Percentiles rank a stretch among this genome's conserved stretches.
Evolutionary conservation across 1,140 invertebrate species (phyloP).

Genomic region (Drosophila tani): DNA sequence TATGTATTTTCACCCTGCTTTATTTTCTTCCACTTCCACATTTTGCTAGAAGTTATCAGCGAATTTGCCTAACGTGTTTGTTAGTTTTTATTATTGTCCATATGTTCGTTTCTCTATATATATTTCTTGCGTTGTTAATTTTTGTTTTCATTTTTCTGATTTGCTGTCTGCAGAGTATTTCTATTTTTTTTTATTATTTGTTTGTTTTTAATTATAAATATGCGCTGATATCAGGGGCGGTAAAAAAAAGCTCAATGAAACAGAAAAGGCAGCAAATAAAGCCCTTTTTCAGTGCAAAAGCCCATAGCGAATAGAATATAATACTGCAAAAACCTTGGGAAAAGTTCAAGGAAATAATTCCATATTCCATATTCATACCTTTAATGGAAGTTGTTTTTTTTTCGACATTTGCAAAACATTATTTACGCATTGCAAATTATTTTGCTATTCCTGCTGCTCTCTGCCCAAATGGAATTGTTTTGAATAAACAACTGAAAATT

Average conservation of each 20-base stretch:
- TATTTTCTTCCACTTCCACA: constrained; percentile 12
- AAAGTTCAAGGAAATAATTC: constrained; percentile 18
- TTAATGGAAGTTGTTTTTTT: constrained; percentile 1
- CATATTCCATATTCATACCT: constrained; percentile 6
- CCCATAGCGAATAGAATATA: not conserved
- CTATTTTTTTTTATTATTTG: constrained; percentile 42
- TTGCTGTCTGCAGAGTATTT: constrained; percentile 30
- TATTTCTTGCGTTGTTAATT: constrained; percentile 12
- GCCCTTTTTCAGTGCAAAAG: constrained; percentile 18
- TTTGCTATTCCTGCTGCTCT: constrained; percentile 7
- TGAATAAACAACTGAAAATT: constrained; percentile 31
- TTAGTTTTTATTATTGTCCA: constrained; percentile 29
- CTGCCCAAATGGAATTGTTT: constrained; percentile 7
- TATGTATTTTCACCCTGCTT: constrained; percentile 23
- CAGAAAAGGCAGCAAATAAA: constrained; percentile 6
- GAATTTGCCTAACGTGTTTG: constrained; percentile 59
- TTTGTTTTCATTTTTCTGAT: constrained; percentile 42
- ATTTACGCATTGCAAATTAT: constrained; percentile 41
- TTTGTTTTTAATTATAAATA: constrained; percentile 68
- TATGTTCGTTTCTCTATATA: constrained; percentile 12
- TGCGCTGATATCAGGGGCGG: constrained; percentile 45
- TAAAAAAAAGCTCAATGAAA: constrained; percentile 11
- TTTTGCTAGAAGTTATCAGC: constrained; percentile 54
- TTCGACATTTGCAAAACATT: constrained; percentile 4
- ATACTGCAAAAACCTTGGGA: constrained; percentile 5